phyloP scores from a whole-genome alignment of 2,797 vertebrate species.

The Macropus fuliginosus region DNA sequence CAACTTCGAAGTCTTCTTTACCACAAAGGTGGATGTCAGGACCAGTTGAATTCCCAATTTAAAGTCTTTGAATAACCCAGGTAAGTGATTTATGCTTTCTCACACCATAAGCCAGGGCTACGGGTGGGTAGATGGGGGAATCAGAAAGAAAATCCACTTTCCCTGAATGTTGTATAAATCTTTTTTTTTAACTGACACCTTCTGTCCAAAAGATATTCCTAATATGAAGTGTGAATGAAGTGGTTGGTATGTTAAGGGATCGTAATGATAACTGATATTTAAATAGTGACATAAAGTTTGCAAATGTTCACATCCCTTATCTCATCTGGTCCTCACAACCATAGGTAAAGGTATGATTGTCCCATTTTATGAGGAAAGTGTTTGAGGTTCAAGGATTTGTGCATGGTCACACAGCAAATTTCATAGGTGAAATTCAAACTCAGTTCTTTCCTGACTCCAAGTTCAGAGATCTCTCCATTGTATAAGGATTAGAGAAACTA shows the following conservation, averaged over 20 bases:
- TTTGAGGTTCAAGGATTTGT: background rate
- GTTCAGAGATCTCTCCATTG: background rate
- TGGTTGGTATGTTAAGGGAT: background rate
- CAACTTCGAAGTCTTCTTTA: background rate
- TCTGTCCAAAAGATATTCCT: background rate
- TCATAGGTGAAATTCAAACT: background rate
- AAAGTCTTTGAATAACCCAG: background rate
- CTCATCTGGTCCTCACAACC: too few species aligned
- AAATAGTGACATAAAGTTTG: too few species aligned
- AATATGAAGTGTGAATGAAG: background rate
- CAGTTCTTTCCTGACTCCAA: background rate
- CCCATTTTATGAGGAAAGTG: background rate
- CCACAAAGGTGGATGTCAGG: background rate
- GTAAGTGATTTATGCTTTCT: background rate
- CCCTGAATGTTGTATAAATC: background rate
- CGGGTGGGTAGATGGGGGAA: background rate
- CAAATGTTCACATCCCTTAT: too few species aligned
- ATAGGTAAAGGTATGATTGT: background rate
- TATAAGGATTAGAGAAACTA: background rate
- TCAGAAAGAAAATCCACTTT: background rate
- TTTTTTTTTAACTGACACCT: background rate
- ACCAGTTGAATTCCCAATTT: background rate
- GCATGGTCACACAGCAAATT: background rate
- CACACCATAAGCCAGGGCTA: background rate
- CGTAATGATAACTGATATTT: background rate